Conservation (phyloP, 2,797 vertebrate genomes). For the Triplophysa yarkandensis region DNA sequence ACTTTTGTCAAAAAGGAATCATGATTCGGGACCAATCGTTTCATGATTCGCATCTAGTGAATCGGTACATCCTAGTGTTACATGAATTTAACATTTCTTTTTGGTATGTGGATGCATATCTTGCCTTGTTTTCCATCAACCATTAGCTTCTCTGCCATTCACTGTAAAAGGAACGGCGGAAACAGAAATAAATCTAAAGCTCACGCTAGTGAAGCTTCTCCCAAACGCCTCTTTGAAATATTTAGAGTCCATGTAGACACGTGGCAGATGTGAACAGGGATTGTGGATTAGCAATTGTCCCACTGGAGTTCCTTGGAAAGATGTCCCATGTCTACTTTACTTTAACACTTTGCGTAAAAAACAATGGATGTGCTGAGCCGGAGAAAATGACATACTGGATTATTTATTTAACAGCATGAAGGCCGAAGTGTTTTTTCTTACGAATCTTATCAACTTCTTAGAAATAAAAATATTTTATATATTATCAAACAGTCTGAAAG, state of each 20-base stretch:
- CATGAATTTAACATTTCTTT: background rate
- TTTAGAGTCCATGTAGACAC: conserved; percentile 69
- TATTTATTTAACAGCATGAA: conserved; percentile 14
- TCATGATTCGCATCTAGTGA: no score
- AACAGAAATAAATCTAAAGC: conserved; percentile 19
- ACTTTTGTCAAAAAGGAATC: no score
- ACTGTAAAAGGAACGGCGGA: conserved; percentile 7
- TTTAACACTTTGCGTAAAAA: background rate
- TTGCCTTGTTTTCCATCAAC: conserved; percentile 17
- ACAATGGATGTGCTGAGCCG: background rate
- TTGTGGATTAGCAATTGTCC: conserved; percentile 37
- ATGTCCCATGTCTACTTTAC: conserved; percentile 35
- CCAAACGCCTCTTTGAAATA: conserved; percentile 75
- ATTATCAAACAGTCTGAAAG: background rate
- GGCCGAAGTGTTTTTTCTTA: background rate
- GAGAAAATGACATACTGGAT: background rate
- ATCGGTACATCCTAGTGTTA: no score
- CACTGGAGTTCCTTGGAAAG: conserved; percentile 24
- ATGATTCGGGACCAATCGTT: no score
- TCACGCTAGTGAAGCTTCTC: conserved; percentile 8
- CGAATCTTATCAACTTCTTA: background rate
- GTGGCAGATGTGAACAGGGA: conserved; percentile 65
- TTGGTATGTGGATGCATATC: no score
- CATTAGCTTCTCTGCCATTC: conserved; percentile 29
- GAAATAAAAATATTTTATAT: background rate